A percentile compares a stretch with the other conserved stretches of the same genome.
phyloP scores from a whole-genome alignment of 2,888 invertebrate genomes.

The Tigriopus californicus region DNA sequence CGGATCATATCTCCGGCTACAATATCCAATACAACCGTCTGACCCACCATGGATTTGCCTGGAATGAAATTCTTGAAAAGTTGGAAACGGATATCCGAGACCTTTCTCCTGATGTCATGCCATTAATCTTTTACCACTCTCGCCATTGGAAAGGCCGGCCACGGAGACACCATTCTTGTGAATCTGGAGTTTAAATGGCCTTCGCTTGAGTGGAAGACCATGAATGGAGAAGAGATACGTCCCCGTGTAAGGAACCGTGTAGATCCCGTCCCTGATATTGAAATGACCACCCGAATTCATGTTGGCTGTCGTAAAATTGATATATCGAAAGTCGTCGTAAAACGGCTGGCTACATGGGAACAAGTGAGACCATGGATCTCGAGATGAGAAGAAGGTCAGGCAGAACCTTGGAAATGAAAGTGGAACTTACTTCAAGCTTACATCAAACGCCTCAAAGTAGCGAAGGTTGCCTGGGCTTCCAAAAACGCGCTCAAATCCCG shows the following conservation, averaged over 20 bases:
- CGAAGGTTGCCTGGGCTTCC: conserved; percentile 13
- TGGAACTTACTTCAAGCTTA: background rate
- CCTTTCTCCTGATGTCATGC: background rate
- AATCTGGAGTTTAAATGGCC: conserved; percentile 9
- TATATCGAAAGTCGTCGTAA: conserved; percentile 10
- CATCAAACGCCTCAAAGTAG: conserved; percentile 14
- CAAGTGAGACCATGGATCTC: background rate
- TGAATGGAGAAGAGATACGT: conserved; percentile 1
- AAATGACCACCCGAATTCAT: conserved; percentile 2
- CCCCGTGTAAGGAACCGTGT: conserved; percentile 3
- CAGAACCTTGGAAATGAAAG: background rate
- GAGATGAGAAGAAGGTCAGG: background rate
- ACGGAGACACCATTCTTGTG: conserved; percentile 9
- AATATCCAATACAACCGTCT: background rate
- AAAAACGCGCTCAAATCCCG: conserved; percentile 8
- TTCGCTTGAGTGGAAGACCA: background rate
- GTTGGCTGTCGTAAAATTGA: conserved; percentile 6
- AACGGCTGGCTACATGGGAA: background rate
- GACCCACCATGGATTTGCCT: conserved; percentile 13
- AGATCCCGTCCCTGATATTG: conserved; percentile 8
- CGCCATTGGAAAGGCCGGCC: conserved; percentile 1
- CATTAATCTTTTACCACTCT: background rate
- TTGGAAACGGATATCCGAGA: background rate
- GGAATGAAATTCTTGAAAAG: background rate
- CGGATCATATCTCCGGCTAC: conserved; percentile 7